Evolutionary conservation across 2,797 vertebrate species (phyloP), one percentile per base, ranked within the genome.

Genomic region (Balearica regulorum): DNA sequence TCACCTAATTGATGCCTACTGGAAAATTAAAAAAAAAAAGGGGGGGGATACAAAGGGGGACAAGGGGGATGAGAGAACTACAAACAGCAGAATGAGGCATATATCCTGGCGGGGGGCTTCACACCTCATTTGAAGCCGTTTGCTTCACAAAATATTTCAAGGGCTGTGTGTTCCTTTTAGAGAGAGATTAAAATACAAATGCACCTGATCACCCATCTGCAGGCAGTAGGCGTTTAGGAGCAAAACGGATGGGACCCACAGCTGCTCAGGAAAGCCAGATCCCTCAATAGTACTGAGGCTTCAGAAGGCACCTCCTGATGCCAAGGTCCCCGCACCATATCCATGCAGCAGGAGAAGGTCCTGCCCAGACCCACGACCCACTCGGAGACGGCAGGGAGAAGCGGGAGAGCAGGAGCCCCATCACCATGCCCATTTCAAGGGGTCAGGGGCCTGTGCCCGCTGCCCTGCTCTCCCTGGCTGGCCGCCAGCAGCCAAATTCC

Each of bases 1-100:
- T 87, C 79, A 90, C 90, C 92, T 84, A 95, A 94, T 96, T 96
- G 94, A 92, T 97, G 95, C 85, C 87, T 91, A 90, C 95, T 0
- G 3, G 84, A 97, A 95, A 94, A 93, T 87, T 54, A 24, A 88
- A 86, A 77, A 90, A 73, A 55, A 44, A 21, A 4, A 2, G 1
- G 1, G 2, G 8, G 11, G 12, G 17, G 16, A 19, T 24, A n/a
- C 26, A 25, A 26, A n/a, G 49, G 37, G 14, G 58, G 46, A 20
- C 29, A 39, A 4, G 5, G n/a, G 1, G n/a, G 24, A 18, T 49
- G 65, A 87, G 41, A 87, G 84, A 93, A 73, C 51, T 46, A 60
- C 44, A 94, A 83, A 93, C 1, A 15, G 43, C 48, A 68, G 35
- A 90, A 66, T 58, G 51, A 81, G 82, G 60, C 11, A 0, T 31